phyloP scores from a whole-genome alignment of 2,888 invertebrate species.

The Archips xylosteana region DNA sequence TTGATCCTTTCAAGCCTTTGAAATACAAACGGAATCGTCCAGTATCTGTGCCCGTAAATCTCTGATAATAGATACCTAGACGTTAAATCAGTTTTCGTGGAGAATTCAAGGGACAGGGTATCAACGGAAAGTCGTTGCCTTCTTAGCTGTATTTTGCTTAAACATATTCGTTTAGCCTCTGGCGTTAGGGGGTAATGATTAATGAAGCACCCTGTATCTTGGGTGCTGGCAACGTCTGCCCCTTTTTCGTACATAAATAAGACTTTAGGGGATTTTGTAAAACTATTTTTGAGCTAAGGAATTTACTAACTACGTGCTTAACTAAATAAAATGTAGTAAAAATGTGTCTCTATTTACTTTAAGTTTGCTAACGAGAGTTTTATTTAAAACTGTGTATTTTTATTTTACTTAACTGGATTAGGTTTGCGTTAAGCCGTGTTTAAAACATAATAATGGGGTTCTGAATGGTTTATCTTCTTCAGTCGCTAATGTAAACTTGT shows the following conservation, averaged over 20 bases:
- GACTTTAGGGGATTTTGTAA: slow-evolving; percentile 40
- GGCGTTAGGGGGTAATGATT: slow-evolving; percentile 78
- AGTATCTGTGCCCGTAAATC: slow-evolving; percentile 8
- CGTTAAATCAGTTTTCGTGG: slow-evolving; percentile 40
- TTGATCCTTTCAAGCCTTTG: not conserved
- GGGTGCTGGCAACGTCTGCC: slow-evolving; percentile 58
- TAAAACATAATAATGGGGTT: not conserved
- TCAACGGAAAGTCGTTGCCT: slow-evolving; percentile 69
- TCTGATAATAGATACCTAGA: slow-evolving; percentile 15
- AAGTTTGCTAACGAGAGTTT: not conserved
- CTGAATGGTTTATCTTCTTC: not conserved
- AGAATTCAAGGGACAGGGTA: slow-evolving; percentile 43
- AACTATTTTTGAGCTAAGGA: slow-evolving; percentile 42
- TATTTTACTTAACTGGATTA: slow-evolving; percentile 2
- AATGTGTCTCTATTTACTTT: slow-evolving; percentile 8
- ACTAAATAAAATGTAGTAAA: slow-evolving; percentile 7
- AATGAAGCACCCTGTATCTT: slow-evolving; percentile 70
- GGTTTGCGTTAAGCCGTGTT: not conserved
- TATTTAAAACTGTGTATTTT: not conserved
- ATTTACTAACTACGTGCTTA: slow-evolving; percentile 30
- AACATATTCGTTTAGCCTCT: slow-evolving; percentile 76
- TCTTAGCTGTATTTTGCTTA: slow-evolving; percentile 67
- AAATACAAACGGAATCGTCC: not conserved
- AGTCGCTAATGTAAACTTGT: not conserved
- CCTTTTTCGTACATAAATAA: slow-evolving; percentile 71